phyloP scores from a whole-genome alignment of 2,113 vertebrate species.

The Plectropomus leopardus region DNA sequence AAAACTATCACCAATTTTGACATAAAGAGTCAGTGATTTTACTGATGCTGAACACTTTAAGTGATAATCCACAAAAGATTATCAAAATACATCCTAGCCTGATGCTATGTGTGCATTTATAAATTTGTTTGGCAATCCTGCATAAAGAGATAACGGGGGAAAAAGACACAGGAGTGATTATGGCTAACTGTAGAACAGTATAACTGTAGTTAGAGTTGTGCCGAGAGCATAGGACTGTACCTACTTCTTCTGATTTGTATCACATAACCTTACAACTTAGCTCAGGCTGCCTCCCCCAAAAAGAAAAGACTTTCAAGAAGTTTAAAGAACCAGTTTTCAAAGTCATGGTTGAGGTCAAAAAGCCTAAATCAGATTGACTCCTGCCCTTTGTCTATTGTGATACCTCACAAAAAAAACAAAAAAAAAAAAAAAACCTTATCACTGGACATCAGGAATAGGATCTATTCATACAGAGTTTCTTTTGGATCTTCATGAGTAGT shows the following conservation, averaged over 20 bases:
- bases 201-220: neutral
- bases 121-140: too few relatives aligned
- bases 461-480: neutral
- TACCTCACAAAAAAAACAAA: too few relatives aligned
- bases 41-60: neutral
- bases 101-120: too few relatives aligned
- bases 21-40: constrained; percentile 17
- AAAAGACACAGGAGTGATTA: too few relatives aligned
- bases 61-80: too few relatives aligned
- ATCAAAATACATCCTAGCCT: too few relatives aligned
- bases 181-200: neutral
- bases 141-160: too few relatives aligned
- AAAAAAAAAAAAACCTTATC: too few relatives aligned
- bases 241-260: neutral
- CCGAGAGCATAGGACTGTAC: neutral
- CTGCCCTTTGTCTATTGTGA: neutral
- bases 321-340: neutral
- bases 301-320: neutral
- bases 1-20: constrained; percentile 20
- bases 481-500: neutral
- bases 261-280: neutral
- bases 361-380: neutral
- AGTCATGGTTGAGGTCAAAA: neutral
- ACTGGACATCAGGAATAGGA: neutral
- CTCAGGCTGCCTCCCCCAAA: neutral